Conservation (phyloP, 1,140 invertebrate genomes). For the Panulirus ornatus region DNA sequence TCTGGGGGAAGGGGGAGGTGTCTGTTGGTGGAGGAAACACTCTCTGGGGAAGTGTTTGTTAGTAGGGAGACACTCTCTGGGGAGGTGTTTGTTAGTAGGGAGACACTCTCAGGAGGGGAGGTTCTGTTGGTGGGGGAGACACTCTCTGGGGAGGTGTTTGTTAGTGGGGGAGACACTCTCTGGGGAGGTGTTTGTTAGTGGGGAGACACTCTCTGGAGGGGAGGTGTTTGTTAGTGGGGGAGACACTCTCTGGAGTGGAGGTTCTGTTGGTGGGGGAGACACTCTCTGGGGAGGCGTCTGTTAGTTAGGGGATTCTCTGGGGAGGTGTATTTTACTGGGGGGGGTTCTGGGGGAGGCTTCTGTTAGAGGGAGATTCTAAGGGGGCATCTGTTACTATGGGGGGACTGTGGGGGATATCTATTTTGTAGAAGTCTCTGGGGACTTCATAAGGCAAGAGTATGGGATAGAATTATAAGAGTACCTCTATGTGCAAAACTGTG, state of each 20-base stretch:
- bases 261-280: neutral
- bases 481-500: too few relatives aligned
- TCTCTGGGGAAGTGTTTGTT: neutral
- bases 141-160: neutral
- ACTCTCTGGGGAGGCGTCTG: neutral
- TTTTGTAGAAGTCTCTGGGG: too few relatives aligned
- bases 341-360: neutral
- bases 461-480: too few relatives aligned
- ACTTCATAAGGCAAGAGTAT: too few relatives aligned
- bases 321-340: neutral
- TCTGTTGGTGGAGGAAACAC: neutral
- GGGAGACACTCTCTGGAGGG: neutral
- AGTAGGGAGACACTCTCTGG: neutral
- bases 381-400: too few relatives aligned
- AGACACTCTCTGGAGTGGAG: neutral
- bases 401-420: neutral
- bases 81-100: neutral
- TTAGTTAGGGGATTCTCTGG: constrained; percentile 3
- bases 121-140: neutral
- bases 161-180: neutral
- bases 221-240: neutral
- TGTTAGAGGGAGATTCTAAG: neutral
- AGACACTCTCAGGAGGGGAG: constrained; percentile 4
- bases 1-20: neutral
- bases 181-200: constrained; percentile 1